A percentile compares a stretch with the other conserved stretches of the same genome.
Evolutionary conservation across 2,888 invertebrate species (phyloP).

Genomic region (Pegoplata infirma): DNA sequence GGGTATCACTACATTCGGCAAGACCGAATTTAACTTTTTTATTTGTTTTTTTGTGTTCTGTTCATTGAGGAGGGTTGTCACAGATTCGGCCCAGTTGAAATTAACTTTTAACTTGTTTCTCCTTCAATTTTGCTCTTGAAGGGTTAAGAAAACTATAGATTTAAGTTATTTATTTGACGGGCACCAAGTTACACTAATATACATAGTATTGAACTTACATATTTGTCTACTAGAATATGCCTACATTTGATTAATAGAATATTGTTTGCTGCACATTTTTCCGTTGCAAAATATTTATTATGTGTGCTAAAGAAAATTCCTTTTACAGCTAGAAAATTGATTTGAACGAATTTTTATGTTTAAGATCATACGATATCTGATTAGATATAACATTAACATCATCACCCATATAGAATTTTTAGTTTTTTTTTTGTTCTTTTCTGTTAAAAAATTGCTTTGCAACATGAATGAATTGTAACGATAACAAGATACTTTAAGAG

Average conservation of each 20-base stretch:
- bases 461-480: constrained; percentile 41
- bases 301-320: constrained; percentile 40
- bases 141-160: constrained; percentile 43
- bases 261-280: constrained; percentile 1
- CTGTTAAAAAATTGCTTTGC: neutral
- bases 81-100: too few species aligned
- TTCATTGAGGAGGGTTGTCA: too few species aligned
- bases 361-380: constrained; percentile 58
- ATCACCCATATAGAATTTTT: neutral
- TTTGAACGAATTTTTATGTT: constrained; percentile 62
- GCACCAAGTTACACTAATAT: constrained; percentile 6
- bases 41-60: too few species aligned
- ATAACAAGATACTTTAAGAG: neutral
- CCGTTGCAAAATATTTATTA: constrained; percentile 19
- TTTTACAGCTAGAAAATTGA: constrained; percentile 60
- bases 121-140: neutral
- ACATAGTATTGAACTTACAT: constrained; percentile 44
- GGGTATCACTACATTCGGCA: too few species aligned
- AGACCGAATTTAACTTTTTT: too few species aligned
- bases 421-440: too few species aligned
- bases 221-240: constrained; percentile 42
- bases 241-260: constrained; percentile 40
- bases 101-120: neutral
- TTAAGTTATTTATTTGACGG: constrained; percentile 42
- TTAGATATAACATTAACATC: constrained; percentile 44